Conservation (phyloP, 2,797 vertebrate species). For the Hemibagrus guttatus region DNA sequence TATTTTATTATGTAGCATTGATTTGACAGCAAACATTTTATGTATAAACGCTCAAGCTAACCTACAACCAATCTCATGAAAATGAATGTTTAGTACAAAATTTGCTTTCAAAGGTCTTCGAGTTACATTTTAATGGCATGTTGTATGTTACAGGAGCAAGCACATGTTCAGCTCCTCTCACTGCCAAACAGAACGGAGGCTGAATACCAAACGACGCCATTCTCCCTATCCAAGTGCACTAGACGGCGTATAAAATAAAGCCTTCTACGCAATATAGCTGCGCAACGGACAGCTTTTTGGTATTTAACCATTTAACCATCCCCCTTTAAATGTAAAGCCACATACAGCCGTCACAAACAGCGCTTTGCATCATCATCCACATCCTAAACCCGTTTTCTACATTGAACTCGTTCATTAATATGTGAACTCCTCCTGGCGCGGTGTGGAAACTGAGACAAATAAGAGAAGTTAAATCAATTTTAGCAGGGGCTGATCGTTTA, state of each 20-base stretch:
- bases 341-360: not conserved
- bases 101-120: not conserved
- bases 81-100: not conserved
- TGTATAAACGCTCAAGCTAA: not conserved
- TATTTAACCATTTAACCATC: not conserved
- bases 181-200: not conserved
- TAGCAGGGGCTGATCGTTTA: not conserved
- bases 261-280: not conserved
- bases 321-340: not conserved
- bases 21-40: too few species aligned
- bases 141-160: not conserved
- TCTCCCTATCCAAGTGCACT: not conserved
- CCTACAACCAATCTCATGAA: not conserved
- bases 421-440: not conserved
- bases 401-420: too few species aligned
- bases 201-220: not conserved
- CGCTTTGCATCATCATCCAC: too few species aligned
- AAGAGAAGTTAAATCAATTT: not conserved
- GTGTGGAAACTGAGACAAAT: not conserved
- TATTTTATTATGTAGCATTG: too few species aligned
- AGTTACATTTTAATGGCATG: not conserved
- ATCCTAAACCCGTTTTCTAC: too few species aligned
- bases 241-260: not conserved
- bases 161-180: too few species aligned
- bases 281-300: not conserved